Evolutionary conservation across 2,113 vertebrate genomes (phyloP).

Genomic region (Noturus placidus): DNA sequence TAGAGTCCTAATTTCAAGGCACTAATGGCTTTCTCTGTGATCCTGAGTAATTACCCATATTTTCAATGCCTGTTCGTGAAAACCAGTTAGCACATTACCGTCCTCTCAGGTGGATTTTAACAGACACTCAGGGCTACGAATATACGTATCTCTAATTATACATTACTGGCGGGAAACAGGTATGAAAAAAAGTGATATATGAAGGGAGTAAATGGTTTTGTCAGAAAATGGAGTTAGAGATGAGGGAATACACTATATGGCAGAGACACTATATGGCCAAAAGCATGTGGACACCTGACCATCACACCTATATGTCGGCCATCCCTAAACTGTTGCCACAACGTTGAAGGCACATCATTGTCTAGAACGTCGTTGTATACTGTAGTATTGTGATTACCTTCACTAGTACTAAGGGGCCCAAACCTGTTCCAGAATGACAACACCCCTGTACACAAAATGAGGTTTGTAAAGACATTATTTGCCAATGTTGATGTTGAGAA

Average conservation of each 20-base stretch:
- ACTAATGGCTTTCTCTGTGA: constrained; percentile 44
- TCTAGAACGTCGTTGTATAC: background rate
- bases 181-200: background rate
- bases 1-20: constrained; percentile 20
- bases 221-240: background rate
- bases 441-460: background rate
- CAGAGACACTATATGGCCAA: background rate
- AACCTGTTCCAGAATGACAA: background rate
- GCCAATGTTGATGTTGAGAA: background rate
- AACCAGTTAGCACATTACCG: constrained; percentile 31
- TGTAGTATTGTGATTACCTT: background rate
- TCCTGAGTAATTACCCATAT: constrained; percentile 42
- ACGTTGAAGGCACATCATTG: background rate
- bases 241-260: background rate
- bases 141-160: constrained; percentile 40
- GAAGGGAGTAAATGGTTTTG: background rate
- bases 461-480: background rate
- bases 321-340: background rate
- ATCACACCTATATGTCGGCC: background rate
- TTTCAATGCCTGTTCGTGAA: constrained; percentile 17
- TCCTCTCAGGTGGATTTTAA: constrained; percentile 23
- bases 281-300: background rate
- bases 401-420: background rate
- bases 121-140: background rate
- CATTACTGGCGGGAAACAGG: background rate